Base-by-base conservation (phyloP, 1,140 invertebrate genomes). In the Drosophila sproati region DNA sequence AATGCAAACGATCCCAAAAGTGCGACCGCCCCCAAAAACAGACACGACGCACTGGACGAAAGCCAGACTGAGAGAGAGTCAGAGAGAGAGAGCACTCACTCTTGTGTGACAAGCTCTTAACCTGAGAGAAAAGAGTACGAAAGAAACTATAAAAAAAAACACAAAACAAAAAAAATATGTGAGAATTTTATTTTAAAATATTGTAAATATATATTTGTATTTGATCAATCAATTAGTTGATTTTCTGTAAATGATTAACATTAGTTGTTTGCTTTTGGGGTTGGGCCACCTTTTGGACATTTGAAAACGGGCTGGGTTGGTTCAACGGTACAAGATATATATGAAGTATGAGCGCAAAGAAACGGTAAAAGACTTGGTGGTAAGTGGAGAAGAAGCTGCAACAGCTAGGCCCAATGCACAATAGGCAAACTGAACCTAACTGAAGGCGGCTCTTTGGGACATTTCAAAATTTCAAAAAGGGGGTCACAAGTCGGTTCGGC, bases 91-190 rank as follows among this genome's bases (percentile, higher is more conserved):
- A 55, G 37, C 51, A 63, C 61, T 67, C 80, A 78, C 74, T 57
- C 59, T 34, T 64, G 20, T 72, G 3, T 20, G 20, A 76, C 78
- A 82, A 70, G 80, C 76, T 78, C 72, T 76, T 82, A 89, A 89
- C 85, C 85, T 89, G 86, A 89, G 86, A 81, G 85, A 89, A 89
- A 75, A 89, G 86, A 90, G 85, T 89, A 78, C 85, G 66, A 90
- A 85, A 81, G 71, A 89, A 89, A 89, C 85, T 90, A 89, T 81
- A 89, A 88, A 73, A 73, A 86, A 78, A 76, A 73, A 57, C 76
- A 20, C 20, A 20, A 20, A 59, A 80, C 64, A 61, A 74, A 70
- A 73, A 68, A 77, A 74, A 82, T 62, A 78, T 87, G 81, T 82
- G 78, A 85, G 59, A 64, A 70, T 82, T 20, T 57, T 82, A 68